phyloP scores from a whole-genome alignment of 1,140 invertebrate species.

The Ylistrum balloti region DNA sequence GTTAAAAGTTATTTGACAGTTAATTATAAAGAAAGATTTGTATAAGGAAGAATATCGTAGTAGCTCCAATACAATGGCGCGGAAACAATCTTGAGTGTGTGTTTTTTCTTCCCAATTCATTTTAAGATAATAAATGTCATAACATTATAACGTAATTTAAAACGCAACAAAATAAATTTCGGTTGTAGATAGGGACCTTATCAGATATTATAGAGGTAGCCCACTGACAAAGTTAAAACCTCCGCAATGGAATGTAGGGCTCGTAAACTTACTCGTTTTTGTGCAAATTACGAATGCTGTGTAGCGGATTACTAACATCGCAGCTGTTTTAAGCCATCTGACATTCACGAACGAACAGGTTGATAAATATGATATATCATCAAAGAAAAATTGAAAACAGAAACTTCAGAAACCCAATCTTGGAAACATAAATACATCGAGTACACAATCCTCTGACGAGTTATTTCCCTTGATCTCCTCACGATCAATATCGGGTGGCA shows the following conservation, averaged over 20 bases:
- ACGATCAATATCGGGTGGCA: constrained; percentile 16
- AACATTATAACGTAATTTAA: not conserved
- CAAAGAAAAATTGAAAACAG: constrained; percentile 1
- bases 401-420: constrained; percentile 8
- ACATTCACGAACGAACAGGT: constrained; percentile 8
- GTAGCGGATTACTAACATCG: not conserved
- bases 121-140: constrained; percentile 32
- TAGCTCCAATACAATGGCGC: not conserved
- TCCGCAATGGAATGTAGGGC: not conserved
- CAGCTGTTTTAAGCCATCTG: constrained; percentile 16
- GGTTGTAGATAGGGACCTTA: not conserved
- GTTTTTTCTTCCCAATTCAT: not conserved
- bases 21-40: not conserved
- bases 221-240: constrained; percentile 20
- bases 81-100: not conserved
- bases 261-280: not conserved
- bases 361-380: constrained; percentile 1
- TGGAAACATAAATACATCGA: not conserved
- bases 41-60: not conserved
- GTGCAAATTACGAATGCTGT: not conserved
- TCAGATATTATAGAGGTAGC: not conserved
- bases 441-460: not conserved
- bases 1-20: not conserved
- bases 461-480: not conserved
- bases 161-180: constrained; percentile 18